Conservation (phyloP, 2,113 vertebrate genomes). For the Phalacrocorax carbo region DNA sequence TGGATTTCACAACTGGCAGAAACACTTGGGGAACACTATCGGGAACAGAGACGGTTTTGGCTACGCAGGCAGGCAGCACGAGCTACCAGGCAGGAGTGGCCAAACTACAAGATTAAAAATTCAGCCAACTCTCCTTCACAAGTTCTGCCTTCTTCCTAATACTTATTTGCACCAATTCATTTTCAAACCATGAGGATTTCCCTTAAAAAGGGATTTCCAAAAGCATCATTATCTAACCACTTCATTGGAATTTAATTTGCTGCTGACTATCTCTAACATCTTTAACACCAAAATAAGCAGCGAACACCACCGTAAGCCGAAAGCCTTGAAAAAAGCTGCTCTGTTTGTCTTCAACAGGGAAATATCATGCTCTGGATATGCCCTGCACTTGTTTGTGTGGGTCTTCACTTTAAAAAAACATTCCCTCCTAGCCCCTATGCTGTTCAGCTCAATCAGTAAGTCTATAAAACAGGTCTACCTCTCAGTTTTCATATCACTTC, state of each 20-base stretch:
- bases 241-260: not conserved
- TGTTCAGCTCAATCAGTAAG: not conserved
- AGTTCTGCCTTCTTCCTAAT: not conserved
- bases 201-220: not conserved
- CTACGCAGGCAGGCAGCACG: not conserved
- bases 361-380: not conserved
- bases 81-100: not conserved
- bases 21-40: not conserved
- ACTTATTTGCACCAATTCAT: not conserved
- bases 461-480: not conserved
- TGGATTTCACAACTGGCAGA: slow-evolving; percentile 1
- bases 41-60: not conserved
- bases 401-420: not conserved
- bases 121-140: not conserved
- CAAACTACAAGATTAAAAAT: not conserved
- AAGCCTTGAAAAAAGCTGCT: not conserved
- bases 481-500: not conserved
- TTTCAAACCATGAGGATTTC: not conserved
- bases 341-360: not conserved
- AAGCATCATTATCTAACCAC: not conserved
- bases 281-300: not conserved
- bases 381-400: not conserved
- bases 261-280: not conserved
- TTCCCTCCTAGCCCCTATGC: not conserved
- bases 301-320: rapidly evolving